Evolutionary conservation across 2,797 vertebrate genomes (phyloP), one percentile per base, ranked within the genome.

Genomic region (Lophius americanus): DNA sequence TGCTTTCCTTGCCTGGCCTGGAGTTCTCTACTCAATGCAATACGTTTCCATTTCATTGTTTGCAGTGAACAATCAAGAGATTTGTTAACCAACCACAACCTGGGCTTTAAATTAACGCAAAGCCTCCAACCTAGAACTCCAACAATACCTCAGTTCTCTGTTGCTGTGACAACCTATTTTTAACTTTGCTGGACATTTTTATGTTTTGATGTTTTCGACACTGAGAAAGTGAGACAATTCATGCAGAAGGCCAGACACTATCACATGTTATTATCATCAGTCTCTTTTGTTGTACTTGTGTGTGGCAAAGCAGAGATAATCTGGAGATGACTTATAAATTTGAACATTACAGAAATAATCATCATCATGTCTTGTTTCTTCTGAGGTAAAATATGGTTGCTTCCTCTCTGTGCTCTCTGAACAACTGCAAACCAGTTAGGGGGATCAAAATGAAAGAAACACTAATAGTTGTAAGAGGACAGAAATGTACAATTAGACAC

Each of bases 121-220:
- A 72, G 68, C 64, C 82, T 75, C 75, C 67, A 82, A 86, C 81
- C 77, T 89, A 61, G 81, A 87, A 89, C 81, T 80, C 86, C 68
- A 85, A 86, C 82, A 82, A 85, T 85, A 90, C 72, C 83, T 75
- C 85, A 44, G 71, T 23, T 23, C 87, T 83, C 89, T 79, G 92
- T 94, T 94, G 90, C 91, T 88, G 70, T 92, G 91, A 91, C 92
- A 93, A 94, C 92, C 90, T 91, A 90, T 91, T 92, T 88, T 90
- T 89, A 92, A 90, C 70, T 81, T 70, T 13, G 71, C 51, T 32
- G 68, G 85, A 88, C 76, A 64, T 65, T 78, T 83, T 85, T 77
- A 73, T 64, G 75, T 81, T 79, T 83, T 68, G 74, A 64, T 48
- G 53, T 75, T 58, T 71, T 72, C 63, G 64, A 76, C 68, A 68